Evolutionary conservation across 2,888 invertebrate species (phyloP).

Genomic region (Microctonus aethiopoides): DNA sequence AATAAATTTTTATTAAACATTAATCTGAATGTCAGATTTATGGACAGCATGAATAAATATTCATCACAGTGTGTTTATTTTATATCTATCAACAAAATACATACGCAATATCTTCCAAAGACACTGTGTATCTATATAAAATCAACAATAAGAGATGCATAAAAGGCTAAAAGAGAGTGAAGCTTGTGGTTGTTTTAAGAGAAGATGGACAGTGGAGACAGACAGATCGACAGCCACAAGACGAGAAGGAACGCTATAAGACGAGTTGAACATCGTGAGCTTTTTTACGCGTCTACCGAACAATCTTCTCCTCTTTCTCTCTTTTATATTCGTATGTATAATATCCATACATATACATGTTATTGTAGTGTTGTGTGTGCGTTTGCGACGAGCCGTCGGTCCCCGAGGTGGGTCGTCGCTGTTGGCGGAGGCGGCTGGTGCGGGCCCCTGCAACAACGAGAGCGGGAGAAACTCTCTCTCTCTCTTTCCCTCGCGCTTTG

Average conservation of each 20-base stretch:
- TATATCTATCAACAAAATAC: conserved; percentile 4
- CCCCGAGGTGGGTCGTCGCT: conserved; percentile 42
- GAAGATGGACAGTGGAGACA: conserved; percentile 33
- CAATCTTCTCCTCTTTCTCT: conserved; percentile 38
- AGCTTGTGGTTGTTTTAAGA: conserved; percentile 29
- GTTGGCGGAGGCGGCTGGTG: conserved; percentile 42
- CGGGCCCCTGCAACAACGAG: conserved; percentile 22
- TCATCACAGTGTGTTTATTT: neutral
- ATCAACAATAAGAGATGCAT: conserved; percentile 21
- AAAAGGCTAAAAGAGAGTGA: conserved; percentile 27
- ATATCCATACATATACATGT: neutral
- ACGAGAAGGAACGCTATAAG: conserved; percentile 36
- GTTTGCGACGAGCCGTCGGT: conserved; percentile 27
- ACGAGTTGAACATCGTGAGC: conserved; percentile 53
- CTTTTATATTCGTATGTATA: conserved; percentile 14
- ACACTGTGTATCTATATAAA: conserved; percentile 10
- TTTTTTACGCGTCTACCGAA: conserved; percentile 63
- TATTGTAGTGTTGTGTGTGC: conserved; percentile 3
- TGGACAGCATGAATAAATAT: neutral
- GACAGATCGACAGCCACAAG: conserved; percentile 34
- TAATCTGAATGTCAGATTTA: neutral
- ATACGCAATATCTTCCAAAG: neutral
- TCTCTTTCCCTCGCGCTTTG: no score
- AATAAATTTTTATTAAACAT: neutral
- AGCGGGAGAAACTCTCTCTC: conserved; percentile 45